These are phyloP conservation scores for Poecilus cupreus DNA, from an alignment of 2,888 invertebrate species.

Conservation along the genomic window DNA sequence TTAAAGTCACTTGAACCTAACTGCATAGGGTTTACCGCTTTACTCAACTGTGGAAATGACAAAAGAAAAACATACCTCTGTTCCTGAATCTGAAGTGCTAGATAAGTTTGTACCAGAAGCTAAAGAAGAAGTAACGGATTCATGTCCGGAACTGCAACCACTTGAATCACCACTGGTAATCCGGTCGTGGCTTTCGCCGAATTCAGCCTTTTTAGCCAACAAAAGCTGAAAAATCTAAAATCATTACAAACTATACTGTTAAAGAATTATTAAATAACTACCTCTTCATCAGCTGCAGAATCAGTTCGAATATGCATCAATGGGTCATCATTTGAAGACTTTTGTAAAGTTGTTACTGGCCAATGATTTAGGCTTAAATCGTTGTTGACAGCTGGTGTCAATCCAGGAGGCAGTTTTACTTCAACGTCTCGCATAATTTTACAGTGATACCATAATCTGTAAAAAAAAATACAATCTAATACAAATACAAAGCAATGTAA, in stretches of 20 bases:
- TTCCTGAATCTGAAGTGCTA: constrained; percentile 73
- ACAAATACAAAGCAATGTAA: constrained; percentile 11
- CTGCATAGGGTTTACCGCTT: no score
- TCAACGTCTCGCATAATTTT: constrained; percentile 81
- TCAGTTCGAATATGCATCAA: constrained; percentile 61
- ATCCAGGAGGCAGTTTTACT: constrained; percentile 80
- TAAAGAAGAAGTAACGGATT: constrained; percentile 75
- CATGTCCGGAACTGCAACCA: constrained; percentile 76
- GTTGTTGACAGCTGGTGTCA: constrained; percentile 70
- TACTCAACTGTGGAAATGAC: no score
- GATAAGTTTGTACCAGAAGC: constrained; percentile 75
- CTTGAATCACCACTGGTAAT: constrained; percentile 73
- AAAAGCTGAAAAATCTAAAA: constrained; percentile 60
- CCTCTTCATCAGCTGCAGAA: constrained; percentile 67
- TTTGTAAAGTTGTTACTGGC: constrained; percentile 69
- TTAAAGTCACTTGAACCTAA: no score
- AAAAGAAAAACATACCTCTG: constrained; percentile 65
- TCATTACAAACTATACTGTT: constrained; percentile 34
- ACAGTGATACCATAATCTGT: constrained; percentile 77
- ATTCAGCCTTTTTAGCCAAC: constrained; percentile 66
- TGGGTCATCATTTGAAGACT: constrained; percentile 30
- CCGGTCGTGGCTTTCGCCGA: constrained; percentile 61
- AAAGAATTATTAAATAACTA: background rate
- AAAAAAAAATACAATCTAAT: constrained; percentile 63
- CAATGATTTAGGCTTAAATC: constrained; percentile 64